Conservation (phyloP, 2,113 vertebrate species). For the Macquaria australasica region DNA sequence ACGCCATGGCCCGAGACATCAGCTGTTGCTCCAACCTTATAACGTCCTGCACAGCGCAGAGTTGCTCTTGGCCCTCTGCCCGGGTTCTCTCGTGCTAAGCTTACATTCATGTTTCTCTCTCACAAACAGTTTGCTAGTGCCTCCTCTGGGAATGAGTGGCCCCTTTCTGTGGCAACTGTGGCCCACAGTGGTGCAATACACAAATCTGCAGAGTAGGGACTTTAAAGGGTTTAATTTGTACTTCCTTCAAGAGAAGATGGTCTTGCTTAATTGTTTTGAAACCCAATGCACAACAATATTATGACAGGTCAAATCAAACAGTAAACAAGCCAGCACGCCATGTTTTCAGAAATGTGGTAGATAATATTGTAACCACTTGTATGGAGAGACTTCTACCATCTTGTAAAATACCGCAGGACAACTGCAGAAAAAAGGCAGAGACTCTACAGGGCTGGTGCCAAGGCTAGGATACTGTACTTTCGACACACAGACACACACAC, state of each 20-base stretch:
- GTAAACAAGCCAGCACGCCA: conserved; percentile 63
- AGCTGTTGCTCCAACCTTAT: conserved; percentile 85
- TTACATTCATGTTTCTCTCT: conserved; percentile 82
- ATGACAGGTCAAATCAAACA: conserved; percentile 69
- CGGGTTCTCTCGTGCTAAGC: conserved; percentile 79
- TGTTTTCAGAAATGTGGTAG: conserved; percentile 70
- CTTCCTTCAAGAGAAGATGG: conserved; percentile 53
- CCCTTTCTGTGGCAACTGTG: conserved; percentile 76
- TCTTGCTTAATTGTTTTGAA: conserved; percentile 71
- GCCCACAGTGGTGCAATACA: conserved; percentile 71
- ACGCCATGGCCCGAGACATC: conserved; percentile 78
- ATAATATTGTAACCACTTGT: conserved; percentile 63
- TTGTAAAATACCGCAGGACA: conserved; percentile 66
- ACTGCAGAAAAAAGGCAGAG: conserved; percentile 67
- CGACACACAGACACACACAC: conserved; percentile 37
- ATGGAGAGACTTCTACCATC: conserved; percentile 59
- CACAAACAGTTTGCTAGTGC: conserved; percentile 76
- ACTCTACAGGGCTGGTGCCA: conserved; percentile 57
- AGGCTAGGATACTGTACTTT: conserved; percentile 63
- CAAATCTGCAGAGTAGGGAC: conserved; percentile 52
- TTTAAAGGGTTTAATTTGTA: conserved; percentile 69
- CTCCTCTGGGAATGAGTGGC: conserved; percentile 70
- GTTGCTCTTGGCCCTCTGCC: conserved; percentile 81
- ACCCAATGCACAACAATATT: conserved; percentile 65
- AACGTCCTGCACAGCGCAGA: conserved; percentile 73